phyloP scores from a whole-genome alignment of 2,888 invertebrate genomes.

The Beris morrisii region DNA sequence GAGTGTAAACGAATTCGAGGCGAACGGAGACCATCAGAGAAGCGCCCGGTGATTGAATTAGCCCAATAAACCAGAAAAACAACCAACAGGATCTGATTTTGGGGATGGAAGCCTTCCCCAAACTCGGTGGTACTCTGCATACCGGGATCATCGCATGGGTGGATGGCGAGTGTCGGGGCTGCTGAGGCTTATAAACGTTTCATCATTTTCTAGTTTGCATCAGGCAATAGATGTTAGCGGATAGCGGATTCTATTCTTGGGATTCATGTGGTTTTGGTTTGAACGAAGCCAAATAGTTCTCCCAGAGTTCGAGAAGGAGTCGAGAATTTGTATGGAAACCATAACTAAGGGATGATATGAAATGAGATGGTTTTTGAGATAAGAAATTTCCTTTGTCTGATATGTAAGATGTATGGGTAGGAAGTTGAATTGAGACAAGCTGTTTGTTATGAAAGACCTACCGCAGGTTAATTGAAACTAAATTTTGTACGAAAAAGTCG shows the following conservation, averaged over 20 bases:
- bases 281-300: conserved; percentile 15
- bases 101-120: conserved; percentile 28
- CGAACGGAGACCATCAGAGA: conserved; percentile 38
- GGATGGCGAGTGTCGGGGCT: conserved; percentile 40
- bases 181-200: conserved; percentile 35
- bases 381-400: too few species aligned
- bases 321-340: too few species aligned
- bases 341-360: too few species aligned
- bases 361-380: too few species aligned
- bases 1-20: conserved; percentile 52
- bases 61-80: conserved; percentile 58
- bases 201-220: conserved; percentile 36
- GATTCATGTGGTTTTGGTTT: conserved; percentile 33
- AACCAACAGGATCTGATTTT: conserved; percentile 43
- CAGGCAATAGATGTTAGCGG: conserved; percentile 25
- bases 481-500: too few species aligned
- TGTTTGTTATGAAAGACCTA: too few species aligned
- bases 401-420: too few species aligned
- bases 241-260: conserved; percentile 16
- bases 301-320: too few species aligned
- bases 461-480: too few species aligned
- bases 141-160: conserved; percentile 33
- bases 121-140: not conserved
- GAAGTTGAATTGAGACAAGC: too few species aligned
- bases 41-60: conserved; percentile 55